Conservation (phyloP, 2,113 vertebrate genomes). For the Melanocharis versteri region DNA sequence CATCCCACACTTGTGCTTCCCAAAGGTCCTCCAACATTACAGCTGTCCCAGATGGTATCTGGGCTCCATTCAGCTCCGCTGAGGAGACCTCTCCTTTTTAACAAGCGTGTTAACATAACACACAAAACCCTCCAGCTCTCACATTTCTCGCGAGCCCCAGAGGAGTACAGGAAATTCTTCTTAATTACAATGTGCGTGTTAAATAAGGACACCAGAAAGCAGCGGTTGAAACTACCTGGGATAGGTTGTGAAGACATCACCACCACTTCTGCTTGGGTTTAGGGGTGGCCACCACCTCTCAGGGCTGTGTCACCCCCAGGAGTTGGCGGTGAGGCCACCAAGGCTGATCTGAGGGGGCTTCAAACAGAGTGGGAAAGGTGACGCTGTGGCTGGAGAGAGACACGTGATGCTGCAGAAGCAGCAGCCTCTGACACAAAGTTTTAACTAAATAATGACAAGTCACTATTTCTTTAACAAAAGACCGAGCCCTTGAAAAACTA, state of each 20-base stretch:
- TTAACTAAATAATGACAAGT: neutral
- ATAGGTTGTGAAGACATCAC: neutral
- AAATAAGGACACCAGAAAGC: slow-evolving; percentile 8
- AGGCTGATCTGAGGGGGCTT: neutral
- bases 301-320: neutral
- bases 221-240: neutral
- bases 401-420: fast-evolving
- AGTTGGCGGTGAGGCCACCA: neutral
- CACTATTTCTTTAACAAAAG: neutral
- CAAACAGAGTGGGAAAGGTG: neutral
- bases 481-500: slow-evolving; percentile 2
- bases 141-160: slow-evolving; percentile 15
- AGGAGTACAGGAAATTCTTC: slow-evolving; percentile 50
- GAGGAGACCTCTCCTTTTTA: neutral
- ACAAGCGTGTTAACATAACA: slow-evolving; percentile 32
- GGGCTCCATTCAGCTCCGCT: neutral
- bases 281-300: neutral
- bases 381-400: neutral
- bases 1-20: neutral
- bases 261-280: neutral
- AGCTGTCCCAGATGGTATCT: neutral
- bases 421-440: neutral
- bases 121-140: slow-evolving; percentile 46
- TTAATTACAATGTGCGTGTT: slow-evolving; percentile 29
- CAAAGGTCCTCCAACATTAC: neutral